Evolutionary conservation across 2,113 vertebrate genomes (phyloP).

Genomic region (Crotophaga sulcirostris): DNA sequence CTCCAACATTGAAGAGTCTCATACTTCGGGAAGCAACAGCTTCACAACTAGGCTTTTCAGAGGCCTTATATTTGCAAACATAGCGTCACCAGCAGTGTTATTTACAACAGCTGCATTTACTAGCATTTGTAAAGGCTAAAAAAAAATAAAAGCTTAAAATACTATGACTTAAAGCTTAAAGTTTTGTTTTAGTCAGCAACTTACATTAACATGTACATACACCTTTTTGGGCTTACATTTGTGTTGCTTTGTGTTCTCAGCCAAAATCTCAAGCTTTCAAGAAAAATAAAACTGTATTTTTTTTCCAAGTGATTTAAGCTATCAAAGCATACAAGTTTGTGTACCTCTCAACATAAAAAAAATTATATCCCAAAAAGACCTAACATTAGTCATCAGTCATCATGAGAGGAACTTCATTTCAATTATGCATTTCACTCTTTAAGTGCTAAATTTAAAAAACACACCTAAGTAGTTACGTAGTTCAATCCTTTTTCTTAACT

Average conservation of each 20-base stretch:
- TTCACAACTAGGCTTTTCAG: not conserved
- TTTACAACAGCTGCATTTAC: not conserved
- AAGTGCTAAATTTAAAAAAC: not conserved
- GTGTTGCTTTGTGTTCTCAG: not conserved
- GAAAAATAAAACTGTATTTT: not conserved
- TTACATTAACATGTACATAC: not conserved
- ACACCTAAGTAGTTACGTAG: not conserved
- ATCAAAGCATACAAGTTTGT: not conserved
- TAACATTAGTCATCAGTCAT: not conserved
- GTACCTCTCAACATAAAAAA: not conserved
- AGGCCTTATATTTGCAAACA: not conserved
- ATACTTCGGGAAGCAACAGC: not conserved
- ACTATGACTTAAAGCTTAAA: not conserved
- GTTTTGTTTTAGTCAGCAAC: not conserved
- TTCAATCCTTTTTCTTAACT: not conserved
- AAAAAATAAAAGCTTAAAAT: not conserved
- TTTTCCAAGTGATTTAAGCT: not conserved
- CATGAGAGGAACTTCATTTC: not conserved
- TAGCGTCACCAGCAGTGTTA: not conserved
- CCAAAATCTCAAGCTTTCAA: not conserved
- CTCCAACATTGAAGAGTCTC: not conserved
- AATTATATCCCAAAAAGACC: not conserved
- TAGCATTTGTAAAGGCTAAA: not conserved
- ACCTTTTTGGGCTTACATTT: not conserved
- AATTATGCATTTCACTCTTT: not conserved